These are phyloP conservation scores for Ophioninae sp. DNA, from an alignment of 2,888 invertebrate genomes.

Conservation along the genomic window DNA sequence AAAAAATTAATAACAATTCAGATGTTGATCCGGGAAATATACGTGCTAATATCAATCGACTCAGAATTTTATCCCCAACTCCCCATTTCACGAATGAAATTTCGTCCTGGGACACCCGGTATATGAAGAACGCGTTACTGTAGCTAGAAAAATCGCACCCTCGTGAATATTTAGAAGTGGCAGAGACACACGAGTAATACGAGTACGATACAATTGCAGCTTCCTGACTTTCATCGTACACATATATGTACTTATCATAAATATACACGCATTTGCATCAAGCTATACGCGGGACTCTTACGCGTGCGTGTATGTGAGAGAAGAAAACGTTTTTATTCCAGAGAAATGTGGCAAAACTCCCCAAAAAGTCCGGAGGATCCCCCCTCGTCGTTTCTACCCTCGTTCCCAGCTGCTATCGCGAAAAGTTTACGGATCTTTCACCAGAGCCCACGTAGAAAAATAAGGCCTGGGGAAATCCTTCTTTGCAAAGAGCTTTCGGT, in stretches of 20 bases:
- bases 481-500: constrained; percentile 51
- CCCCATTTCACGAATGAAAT: too few species aligned
- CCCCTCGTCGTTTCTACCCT: constrained; percentile 15
- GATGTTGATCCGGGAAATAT: too few species aligned
- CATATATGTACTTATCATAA: background rate
- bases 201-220: constrained; percentile 41
- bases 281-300: background rate
- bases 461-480: constrained; percentile 39
- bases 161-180: constrained; percentile 12
- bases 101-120: background rate
- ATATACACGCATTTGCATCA: constrained; percentile 22
- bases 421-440: constrained; percentile 52
- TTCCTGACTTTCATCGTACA: constrained; percentile 30
- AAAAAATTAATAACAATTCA: too few species aligned
- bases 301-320: background rate
- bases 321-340: constrained; percentile 55
- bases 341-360: constrained; percentile 49
- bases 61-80: too few species aligned
- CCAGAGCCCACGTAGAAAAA: constrained; percentile 26
- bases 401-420: constrained; percentile 36
- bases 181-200: constrained; percentile 27
- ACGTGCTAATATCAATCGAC: too few species aligned
- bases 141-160: constrained; percentile 37
- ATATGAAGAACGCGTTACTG: constrained; percentile 20
- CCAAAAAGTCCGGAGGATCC: constrained; percentile 56